Percentiles rank a stretch among this genome's conserved stretches.
These are phyloP conservation scores for Stichodactyla mertensii DNA, from an alignment of 64 coral and sea anemone species.

Conservation along the genomic window DNA sequence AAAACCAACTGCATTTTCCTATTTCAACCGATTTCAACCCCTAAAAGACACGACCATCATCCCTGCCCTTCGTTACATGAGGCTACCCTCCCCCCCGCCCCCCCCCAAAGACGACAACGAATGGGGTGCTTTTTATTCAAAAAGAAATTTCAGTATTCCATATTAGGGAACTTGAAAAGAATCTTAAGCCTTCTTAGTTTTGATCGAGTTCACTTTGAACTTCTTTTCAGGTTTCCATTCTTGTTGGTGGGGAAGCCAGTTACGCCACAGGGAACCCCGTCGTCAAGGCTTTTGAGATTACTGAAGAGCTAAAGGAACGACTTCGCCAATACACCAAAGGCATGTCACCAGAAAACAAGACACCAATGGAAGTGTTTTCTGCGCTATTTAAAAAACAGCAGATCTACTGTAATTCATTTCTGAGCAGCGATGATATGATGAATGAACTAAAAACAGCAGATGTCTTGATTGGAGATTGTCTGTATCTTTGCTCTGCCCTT, in stretches of 20 bases:
- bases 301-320: not conserved
- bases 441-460: conserved; percentile 33
- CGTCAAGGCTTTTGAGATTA: not conserved
- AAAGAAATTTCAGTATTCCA: no score
- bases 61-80: no score
- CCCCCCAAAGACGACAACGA: no score
- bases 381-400: not conserved
- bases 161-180: no score
- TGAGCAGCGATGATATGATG: conserved; percentile 4
- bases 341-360: not conserved
- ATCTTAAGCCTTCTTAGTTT: no score
- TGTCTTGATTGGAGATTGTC: conserved; percentile 25
- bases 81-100: no score
- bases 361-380: not conserved
- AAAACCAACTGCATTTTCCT: no score
- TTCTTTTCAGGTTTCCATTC: not conserved
- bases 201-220: not conserved
- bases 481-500: conserved; percentile 33
- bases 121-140: no score
- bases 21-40: no score
- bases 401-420: conserved; percentile 13
- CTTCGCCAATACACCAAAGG: not conserved
- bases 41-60: no score
- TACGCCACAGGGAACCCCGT: not conserved
- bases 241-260: not conserved